Conservation (phyloP, 2,888 invertebrate species). For the Mythimna loreyi region DNA sequence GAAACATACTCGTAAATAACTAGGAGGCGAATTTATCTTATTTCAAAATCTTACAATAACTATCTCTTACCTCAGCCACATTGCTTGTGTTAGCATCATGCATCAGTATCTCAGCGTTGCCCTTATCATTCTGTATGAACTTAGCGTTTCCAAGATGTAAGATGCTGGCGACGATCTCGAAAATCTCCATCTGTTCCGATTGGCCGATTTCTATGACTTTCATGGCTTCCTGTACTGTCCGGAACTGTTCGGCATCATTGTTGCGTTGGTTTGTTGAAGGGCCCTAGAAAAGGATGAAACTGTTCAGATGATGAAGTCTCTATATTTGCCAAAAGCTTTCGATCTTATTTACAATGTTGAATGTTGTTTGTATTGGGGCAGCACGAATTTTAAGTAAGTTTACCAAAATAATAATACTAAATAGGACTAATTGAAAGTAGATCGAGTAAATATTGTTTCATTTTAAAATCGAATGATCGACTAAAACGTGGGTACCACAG, state of each 20-base stretch:
- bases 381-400: neutral
- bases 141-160: slow-evolving; percentile 97
- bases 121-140: slow-evolving; percentile 93
- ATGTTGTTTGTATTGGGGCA: neutral
- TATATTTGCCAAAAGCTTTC: slow-evolving; percentile 12
- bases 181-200: slow-evolving; percentile 94
- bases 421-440: too few relatives aligned
- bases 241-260: slow-evolving; percentile 93
- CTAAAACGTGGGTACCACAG: neutral
- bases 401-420: neutral
- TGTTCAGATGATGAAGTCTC: neutral
- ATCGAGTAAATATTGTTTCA: too few relatives aligned
- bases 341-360: neutral
- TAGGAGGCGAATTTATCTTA: too few relatives aligned
- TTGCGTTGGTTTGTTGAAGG: slow-evolving; percentile 77
- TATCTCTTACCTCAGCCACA: slow-evolving; percentile 92
- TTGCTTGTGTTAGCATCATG: slow-evolving; percentile 90
- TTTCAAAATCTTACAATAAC: neutral
- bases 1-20: too few relatives aligned
- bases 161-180: slow-evolving; percentile 95
- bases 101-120: slow-evolving; percentile 92
- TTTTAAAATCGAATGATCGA: neutral
- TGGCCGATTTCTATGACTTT: slow-evolving; percentile 94
- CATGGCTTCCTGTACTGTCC: slow-evolving; percentile 93
- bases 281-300: slow-evolving; percentile 65